phyloP scores from a whole-genome alignment of 2,888 invertebrate genomes.

The Eupithecia pulchellata region DNA sequence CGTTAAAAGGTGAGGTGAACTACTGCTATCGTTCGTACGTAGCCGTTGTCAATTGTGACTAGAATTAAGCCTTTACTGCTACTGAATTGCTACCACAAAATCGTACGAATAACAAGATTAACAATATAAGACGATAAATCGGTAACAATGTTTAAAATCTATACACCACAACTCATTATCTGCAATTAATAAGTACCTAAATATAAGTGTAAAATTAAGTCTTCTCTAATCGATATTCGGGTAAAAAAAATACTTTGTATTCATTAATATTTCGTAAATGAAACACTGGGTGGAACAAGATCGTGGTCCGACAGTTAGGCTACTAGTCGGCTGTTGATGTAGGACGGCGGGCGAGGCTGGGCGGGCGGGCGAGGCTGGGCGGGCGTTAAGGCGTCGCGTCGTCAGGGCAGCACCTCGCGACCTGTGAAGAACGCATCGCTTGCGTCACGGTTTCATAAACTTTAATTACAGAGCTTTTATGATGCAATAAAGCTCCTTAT shows the following conservation, averaged over 20 bases:
- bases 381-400: not conserved
- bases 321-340: not conserved
- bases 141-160: no score
- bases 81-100: not conserved
- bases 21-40: not conserved
- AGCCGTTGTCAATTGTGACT: not conserved
- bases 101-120: not conserved
- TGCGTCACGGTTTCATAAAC: constrained; percentile 55
- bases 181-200: no score
- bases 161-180: no score
- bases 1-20: not conserved
- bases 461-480: constrained; percentile 60
- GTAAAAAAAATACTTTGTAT: no score
- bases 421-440: constrained; percentile 41
- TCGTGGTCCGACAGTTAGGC: not conserved
- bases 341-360: not conserved
- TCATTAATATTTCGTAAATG: no score
- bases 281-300: not conserved
- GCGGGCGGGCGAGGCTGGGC: not conserved
- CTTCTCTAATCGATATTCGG: no score
- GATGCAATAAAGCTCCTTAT: constrained; percentile 57
- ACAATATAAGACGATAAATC: not conserved
- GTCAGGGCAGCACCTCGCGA: constrained; percentile 23
- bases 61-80: not conserved
- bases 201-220: no score